Conservation (phyloP, 1,140 invertebrate genomes). For the Solenopsis invicta region DNA sequence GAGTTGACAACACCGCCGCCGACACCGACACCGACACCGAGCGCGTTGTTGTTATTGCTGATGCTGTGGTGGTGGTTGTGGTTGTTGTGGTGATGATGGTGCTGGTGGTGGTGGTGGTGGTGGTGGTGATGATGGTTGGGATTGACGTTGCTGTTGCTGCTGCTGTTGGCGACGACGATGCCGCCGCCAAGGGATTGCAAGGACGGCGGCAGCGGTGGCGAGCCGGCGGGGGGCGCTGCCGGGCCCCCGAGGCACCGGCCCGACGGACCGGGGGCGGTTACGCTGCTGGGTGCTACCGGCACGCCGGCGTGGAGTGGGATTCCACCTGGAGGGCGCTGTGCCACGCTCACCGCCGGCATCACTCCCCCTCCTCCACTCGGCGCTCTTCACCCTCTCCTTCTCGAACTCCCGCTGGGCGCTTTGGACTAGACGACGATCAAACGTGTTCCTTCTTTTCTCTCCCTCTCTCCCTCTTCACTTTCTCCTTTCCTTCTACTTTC, state of each 20-base stretch:
- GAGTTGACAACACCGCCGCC: too few species aligned
- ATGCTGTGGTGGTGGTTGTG: too few species aligned
- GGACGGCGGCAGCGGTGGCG: constrained; percentile 82
- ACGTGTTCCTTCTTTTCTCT: constrained; percentile 44
- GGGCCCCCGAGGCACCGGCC: constrained; percentile 85
- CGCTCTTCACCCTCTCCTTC: constrained; percentile 79
- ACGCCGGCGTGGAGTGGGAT: constrained; percentile 86
- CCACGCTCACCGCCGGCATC: constrained; percentile 86
- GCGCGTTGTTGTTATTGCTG: constrained; percentile 40
- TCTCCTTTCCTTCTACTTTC: constrained; percentile 6
- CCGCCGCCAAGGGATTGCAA: constrained; percentile 78
- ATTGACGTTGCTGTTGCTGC: constrained; percentile 35
- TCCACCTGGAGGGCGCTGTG: constrained; percentile 87
- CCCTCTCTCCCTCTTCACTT: constrained; percentile 8
- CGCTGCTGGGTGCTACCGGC: constrained; percentile 82
- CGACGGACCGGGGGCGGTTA: constrained; percentile 81
- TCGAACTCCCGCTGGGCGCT: constrained; percentile 73
- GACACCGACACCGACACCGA: constrained; percentile 39
- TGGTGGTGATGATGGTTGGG: too few species aligned
- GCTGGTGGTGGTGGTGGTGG: too few species aligned
- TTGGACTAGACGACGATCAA: constrained; percentile 42
- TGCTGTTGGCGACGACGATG: constrained; percentile 68
- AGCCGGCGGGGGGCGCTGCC: constrained; percentile 77
- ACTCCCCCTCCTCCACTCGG: constrained; percentile 86
- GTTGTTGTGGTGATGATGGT: too few species aligned